phyloP scores from a whole-genome alignment of 2,797 vertebrate genomes.

The Chiroxiphia lanceolata region DNA sequence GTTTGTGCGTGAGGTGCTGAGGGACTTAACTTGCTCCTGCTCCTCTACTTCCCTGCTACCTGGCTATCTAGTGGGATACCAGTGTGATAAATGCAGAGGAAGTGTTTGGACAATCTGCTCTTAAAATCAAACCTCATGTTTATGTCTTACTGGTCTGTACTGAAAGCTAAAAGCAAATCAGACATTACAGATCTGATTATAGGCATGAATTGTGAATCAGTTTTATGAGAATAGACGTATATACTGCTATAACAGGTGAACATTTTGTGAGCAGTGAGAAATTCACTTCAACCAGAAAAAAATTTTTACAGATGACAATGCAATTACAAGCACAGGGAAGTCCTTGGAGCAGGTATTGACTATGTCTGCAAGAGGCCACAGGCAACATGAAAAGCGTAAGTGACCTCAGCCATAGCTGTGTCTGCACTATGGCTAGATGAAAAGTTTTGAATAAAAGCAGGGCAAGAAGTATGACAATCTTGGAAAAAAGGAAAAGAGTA shows the following conservation, averaged over 20 bases:
- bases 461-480: background rate
- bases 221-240: background rate
- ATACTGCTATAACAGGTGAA: background rate
- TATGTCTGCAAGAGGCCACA: background rate
- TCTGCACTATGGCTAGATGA: background rate
- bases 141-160: background rate
- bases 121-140: background rate
- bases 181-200: background rate
- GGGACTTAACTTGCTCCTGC: background rate
- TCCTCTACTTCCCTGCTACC: background rate
- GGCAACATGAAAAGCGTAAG: background rate
- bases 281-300: background rate
- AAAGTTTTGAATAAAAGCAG: conserved; percentile 8
- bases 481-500: background rate
- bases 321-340: background rate
- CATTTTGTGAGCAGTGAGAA: background rate
- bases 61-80: background rate
- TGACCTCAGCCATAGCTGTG: background rate
- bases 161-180: background rate
- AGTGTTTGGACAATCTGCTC: background rate
- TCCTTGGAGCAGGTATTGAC: background rate
- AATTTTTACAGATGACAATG: background rate
- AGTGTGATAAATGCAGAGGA: background rate
- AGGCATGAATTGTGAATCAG: background rate
- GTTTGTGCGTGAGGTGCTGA: background rate